phyloP scores from a whole-genome alignment of 2,113 vertebrate species.

The Tautogolabrus adspersus region DNA sequence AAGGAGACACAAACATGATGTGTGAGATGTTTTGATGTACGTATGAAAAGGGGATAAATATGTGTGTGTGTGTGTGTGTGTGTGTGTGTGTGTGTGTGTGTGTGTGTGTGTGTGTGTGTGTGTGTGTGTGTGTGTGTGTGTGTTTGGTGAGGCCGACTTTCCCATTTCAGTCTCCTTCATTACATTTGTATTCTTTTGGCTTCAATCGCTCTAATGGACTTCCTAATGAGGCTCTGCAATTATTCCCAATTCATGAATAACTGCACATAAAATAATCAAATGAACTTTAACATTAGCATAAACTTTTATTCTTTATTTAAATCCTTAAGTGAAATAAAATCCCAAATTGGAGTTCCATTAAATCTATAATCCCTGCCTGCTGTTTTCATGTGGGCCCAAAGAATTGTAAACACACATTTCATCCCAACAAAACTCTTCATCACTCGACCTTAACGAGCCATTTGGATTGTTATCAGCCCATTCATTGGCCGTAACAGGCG shows the following conservation, averaged over 20 bases:
- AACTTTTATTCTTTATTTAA: neutral
- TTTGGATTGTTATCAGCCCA: neutral
- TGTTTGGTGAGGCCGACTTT: neutral
- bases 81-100: neutral
- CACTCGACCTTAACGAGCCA: neutral
- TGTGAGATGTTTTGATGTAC: neutral
- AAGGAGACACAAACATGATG: neutral
- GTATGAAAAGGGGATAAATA: neutral
- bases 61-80: neutral
- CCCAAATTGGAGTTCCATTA: neutral
- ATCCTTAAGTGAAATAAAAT: neutral
- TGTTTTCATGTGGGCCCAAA: neutral
- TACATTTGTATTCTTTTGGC: neutral
- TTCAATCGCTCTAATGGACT: neutral
- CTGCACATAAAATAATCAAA: neutral
- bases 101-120: neutral
- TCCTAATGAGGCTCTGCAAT: neutral
- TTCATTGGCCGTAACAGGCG: neutral
- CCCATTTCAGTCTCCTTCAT: neutral
- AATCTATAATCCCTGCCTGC: neutral
- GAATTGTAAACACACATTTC: neutral
- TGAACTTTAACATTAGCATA: neutral
- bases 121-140: conserved; percentile 2
- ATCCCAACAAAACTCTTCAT: neutral
- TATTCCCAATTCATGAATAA: neutral